A percentile compares a stretch with the other conserved stretches of the same genome.
phyloP scores from a whole-genome alignment of 2,888 invertebrate species.

The Phragmatobia fuliginosa region DNA sequence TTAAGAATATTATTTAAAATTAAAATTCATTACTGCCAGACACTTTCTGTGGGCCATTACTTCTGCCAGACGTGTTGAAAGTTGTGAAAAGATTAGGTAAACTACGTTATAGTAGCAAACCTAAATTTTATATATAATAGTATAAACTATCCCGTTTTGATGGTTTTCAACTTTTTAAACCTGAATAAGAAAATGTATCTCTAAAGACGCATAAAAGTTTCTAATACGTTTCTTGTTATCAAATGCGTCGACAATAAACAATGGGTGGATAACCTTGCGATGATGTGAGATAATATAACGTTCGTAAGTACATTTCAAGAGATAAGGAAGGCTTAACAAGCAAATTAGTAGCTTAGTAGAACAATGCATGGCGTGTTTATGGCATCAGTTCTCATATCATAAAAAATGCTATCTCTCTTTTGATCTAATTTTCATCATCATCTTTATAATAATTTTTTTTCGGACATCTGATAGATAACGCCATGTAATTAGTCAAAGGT shows the following conservation, averaged over 20 bases:
- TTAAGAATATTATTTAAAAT: no score
- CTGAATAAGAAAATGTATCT: conserved; percentile 33
- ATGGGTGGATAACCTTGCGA: conserved; percentile 74
- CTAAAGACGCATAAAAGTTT: conserved; percentile 29
- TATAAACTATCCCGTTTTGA: neutral
- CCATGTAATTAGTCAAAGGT: no score
- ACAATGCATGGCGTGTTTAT: conserved; percentile 12
- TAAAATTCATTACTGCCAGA: no score
- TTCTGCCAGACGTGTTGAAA: no score
- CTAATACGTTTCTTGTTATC: conserved; percentile 57
- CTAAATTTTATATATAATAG: no score
- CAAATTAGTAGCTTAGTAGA: conserved; percentile 46
- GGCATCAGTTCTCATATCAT: neutral
- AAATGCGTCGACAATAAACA: conserved; percentile 74
- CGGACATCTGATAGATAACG: neutral
- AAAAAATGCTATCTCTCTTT: neutral
- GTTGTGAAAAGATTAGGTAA: no score
- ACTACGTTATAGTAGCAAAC: no score
- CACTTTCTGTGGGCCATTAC: no score
- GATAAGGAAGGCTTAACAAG: conserved; percentile 58
- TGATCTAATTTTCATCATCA: neutral
- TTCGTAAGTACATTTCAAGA: conserved; percentile 47
- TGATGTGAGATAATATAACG: conserved; percentile 63
- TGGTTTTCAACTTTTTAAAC: conserved; percentile 1
- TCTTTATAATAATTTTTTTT: neutral